These are phyloP conservation scores for Zosterops hypoxanthus DNA, from an alignment of 2,113 vertebrate species.

Conservation along the genomic window DNA sequence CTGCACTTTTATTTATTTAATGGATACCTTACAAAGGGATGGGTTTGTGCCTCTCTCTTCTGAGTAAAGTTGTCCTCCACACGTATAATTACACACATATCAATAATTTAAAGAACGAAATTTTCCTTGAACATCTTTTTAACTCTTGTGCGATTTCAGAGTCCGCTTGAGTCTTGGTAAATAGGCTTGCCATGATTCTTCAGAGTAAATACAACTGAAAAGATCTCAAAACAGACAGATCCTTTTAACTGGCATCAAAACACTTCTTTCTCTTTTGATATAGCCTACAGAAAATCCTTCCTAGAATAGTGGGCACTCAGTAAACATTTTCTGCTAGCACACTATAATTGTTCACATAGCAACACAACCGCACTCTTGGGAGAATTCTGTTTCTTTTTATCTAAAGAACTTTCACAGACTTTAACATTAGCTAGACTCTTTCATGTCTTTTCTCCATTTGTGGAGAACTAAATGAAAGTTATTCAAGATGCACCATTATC, in stretches of 20 bases:
- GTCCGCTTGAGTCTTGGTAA: background rate
- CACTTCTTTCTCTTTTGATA: constrained; percentile 27
- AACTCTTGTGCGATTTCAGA: background rate
- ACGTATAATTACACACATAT: background rate
- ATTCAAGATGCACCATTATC: constrained; percentile 24
- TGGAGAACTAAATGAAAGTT: constrained; percentile 46
- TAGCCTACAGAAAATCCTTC: constrained; percentile 28
- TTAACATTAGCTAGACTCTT: constrained; percentile 39
- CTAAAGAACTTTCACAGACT: constrained; percentile 42
- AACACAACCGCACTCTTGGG: constrained; percentile 32
- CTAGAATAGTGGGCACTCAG: background rate
- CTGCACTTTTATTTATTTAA: background rate
- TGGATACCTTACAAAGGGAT: fast-evolving
- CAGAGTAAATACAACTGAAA: background rate
- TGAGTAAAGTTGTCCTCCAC: background rate
- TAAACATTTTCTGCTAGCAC: constrained; percentile 35
- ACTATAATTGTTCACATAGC: constrained; percentile 57
- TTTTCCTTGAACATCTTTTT: background rate
- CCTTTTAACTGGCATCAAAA: constrained; percentile 41
- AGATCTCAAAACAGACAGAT: background rate
- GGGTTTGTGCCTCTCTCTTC: background rate
- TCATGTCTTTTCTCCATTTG: constrained; percentile 47
- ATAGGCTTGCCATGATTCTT: background rate
- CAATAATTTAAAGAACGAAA: background rate
- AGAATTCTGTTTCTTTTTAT: constrained; percentile 60